phyloP scores from a whole-genome alignment of 2,113 vertebrate species.

The Acinonyx jubatus region DNA sequence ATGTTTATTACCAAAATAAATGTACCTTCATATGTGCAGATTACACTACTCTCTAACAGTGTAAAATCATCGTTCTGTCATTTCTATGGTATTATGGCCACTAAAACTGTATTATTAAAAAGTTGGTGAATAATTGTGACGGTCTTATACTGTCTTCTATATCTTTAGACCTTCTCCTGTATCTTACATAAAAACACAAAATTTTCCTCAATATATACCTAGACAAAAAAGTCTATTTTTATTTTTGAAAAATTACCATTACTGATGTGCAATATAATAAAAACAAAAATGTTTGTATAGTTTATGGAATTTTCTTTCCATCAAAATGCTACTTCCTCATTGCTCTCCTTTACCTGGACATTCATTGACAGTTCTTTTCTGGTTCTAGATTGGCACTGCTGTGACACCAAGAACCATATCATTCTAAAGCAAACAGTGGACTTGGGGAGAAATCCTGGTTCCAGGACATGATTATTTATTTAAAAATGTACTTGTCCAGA shows the following conservation, averaged over 20 bases:
- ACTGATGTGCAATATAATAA: not conserved
- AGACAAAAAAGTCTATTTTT: not conserved
- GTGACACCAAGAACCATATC: not conserved
- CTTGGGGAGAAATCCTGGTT: not conserved
- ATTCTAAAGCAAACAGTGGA: not conserved
- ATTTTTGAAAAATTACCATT: constrained; percentile 11
- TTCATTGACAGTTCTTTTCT: not conserved
- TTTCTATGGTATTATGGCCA: constrained; percentile 15
- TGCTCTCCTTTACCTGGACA: not conserved
- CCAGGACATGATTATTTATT: not conserved
- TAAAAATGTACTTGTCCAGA: not conserved
- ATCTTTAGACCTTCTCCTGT: not conserved
- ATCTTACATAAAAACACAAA: not conserved
- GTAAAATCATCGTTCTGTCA: constrained; percentile 69
- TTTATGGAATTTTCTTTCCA: constrained; percentile 29
- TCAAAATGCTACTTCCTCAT: not conserved
- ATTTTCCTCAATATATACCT: not conserved
- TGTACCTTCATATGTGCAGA: constrained; percentile 68
- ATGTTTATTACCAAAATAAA: constrained; percentile 69
- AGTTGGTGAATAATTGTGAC: constrained; percentile 59
- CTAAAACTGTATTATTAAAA: constrained; percentile 40
- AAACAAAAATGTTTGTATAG: not conserved
- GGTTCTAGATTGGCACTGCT: constrained; percentile 25
- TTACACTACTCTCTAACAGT: constrained; percentile 65
- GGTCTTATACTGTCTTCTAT: constrained; percentile 23